Conservation (phyloP, 2,797 vertebrate species). For the Echiichthys vipera region DNA sequence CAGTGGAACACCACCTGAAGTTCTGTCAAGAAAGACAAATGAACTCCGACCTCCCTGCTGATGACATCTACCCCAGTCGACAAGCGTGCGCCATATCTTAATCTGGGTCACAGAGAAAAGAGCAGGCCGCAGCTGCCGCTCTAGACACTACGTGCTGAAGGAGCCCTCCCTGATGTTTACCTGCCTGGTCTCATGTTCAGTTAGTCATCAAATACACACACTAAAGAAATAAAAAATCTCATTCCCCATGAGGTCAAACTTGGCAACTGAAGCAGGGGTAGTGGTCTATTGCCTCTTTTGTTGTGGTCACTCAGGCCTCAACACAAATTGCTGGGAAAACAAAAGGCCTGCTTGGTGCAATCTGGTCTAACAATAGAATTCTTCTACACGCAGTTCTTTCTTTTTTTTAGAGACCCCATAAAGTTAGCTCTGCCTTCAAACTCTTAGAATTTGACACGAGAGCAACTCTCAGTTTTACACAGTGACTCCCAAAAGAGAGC, state of each 20-base stretch:
- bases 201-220: conserved; percentile 30
- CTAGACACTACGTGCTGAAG: conserved; percentile 32
- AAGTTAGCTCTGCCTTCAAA: conserved; percentile 54
- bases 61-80: conserved; percentile 72
- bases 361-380: conserved; percentile 57
- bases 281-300: background rate
- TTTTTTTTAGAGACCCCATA: conserved; percentile 51
- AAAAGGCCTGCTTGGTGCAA: conserved; percentile 27
- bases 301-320: conserved; percentile 1
- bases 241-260: background rate
- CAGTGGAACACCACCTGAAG: conserved; percentile 69
- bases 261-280: background rate
- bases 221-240: background rate
- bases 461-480: conserved; percentile 56
- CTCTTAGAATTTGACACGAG: conserved; percentile 66
- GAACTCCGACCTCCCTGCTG: conserved; percentile 74
- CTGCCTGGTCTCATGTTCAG: conserved; percentile 19
- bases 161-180: conserved; percentile 39
- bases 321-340: conserved; percentile 25
- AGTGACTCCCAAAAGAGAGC: conserved; percentile 20
- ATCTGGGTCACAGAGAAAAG: conserved; percentile 59
- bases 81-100: conserved; percentile 57
- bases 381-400: conserved; percentile 46
- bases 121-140: conserved; percentile 26
- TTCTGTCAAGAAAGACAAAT: conserved; percentile 79